Conservation (phyloP, 2,888 invertebrate species). For the Charanyca ferruginea region DNA sequence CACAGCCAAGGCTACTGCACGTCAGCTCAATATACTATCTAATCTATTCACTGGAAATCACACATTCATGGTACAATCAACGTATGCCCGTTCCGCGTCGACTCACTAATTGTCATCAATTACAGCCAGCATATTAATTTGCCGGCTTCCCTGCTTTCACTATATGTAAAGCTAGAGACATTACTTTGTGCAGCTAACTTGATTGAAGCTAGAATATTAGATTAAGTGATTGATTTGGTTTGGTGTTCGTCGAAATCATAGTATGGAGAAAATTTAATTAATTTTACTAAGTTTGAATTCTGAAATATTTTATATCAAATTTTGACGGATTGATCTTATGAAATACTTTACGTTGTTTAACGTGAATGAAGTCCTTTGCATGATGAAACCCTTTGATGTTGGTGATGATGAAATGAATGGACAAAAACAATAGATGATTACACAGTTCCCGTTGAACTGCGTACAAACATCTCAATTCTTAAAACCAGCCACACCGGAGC, state of each 20-base stretch:
- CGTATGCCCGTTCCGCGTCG: constrained; percentile 59
- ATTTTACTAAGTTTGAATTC: too few relatives aligned
- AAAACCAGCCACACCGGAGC: too few relatives aligned
- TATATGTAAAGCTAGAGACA: constrained; percentile 46
- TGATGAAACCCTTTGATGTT: too few relatives aligned
- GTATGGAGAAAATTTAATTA: too few relatives aligned
- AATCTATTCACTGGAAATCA: constrained; percentile 56
- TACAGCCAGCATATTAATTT: constrained; percentile 72
- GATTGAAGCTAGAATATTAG: constrained; percentile 37
- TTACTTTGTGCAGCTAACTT: constrained; percentile 43
- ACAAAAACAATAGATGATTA: too few relatives aligned
- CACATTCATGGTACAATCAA: constrained; percentile 67
- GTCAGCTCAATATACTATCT: constrained; percentile 32
- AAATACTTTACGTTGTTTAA: too few relatives aligned
- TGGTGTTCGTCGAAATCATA: not conserved
- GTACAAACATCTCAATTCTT: too few relatives aligned
- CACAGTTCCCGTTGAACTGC: too few relatives aligned
- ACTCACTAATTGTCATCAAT: constrained; percentile 73
- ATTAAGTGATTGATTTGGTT: constrained; percentile 25
- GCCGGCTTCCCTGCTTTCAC: constrained; percentile 59
- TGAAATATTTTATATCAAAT: too few relatives aligned
- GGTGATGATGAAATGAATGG: too few relatives aligned
- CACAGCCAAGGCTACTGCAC: not conserved
- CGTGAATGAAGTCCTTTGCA: too few relatives aligned
- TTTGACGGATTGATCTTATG: too few relatives aligned